Conservation (phyloP, 2,113 vertebrate species). For the Myiagra hebetior region DNA sequence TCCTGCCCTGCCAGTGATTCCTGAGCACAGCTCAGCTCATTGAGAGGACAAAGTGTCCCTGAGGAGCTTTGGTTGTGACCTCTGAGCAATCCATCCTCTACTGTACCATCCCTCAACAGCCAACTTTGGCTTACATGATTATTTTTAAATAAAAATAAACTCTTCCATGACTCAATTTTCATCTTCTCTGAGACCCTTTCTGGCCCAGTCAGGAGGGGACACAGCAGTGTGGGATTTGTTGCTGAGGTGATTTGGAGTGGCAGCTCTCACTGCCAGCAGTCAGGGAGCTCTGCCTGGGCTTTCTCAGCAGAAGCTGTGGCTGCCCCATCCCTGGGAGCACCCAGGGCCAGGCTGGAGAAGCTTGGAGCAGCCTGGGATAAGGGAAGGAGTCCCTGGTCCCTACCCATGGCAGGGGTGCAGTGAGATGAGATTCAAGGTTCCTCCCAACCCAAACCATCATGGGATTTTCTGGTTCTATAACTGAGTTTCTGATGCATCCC, state of each 20-base stretch:
- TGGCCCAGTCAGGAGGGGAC: not conserved
- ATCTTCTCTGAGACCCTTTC: not conserved
- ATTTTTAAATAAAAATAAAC: not conserved
- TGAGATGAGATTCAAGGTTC: not conserved
- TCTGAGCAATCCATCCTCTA: not conserved
- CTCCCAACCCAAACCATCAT: not conserved
- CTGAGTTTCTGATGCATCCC: not conserved
- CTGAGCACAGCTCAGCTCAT: not conserved
- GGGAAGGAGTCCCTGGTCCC: not conserved
- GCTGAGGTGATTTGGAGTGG: not conserved
- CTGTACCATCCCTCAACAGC: not conserved
- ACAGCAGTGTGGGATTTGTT: not conserved
- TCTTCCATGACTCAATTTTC: not conserved
- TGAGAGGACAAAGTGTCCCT: not conserved
- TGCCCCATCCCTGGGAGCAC: not conserved
- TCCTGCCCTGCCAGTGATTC: not conserved
- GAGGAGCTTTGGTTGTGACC: not conserved
- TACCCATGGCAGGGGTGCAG: not conserved
- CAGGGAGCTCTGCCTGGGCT: not conserved
- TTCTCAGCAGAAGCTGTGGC: not conserved
- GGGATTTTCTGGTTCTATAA: not conserved
- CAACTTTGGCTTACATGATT: not conserved
- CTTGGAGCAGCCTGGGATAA: accelerated
- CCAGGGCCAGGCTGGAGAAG: not conserved
- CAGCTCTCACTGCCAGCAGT: not conserved